Base-by-base conservation (phyloP, 2,113 vertebrate species). In the Verasper variegatus region DNA sequence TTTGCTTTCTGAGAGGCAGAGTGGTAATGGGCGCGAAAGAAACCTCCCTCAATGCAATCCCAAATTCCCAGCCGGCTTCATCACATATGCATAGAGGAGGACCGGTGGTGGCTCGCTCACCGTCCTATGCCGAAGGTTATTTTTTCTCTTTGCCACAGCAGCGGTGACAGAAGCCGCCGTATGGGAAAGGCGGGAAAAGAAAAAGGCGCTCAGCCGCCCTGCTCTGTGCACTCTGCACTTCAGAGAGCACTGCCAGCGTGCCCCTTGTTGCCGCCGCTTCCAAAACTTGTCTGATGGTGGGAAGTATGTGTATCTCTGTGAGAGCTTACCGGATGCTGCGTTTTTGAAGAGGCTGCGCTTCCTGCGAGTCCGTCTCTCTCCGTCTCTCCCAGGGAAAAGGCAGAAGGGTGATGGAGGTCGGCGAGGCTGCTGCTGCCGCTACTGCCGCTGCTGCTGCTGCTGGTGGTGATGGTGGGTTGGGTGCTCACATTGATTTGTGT, bases 401-500 rank as follows among this genome's bases (percentile, higher is more conserved):
- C 71, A 55, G 70, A 54, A 72, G 73, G 86, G 86, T 86, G 91
- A 84, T 80, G 77, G 83, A 86, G 89, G 88, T 88, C 75, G 80
- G 76, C 75, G 78, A 68, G 68, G 78, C 78, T 76, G 52, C 70
- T 0, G 74, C 78, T 76, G 61, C 57, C 31, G 57, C n/a, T 17
- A 61, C 27, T 68, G 65, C 78, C 71, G 51, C 66, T 1, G 71
- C 78, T 15, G 23, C 71, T 62, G 59, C 26, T 15, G 71, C n/a
- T 69, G 70, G 2, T 74, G 76, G 40, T 80, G 86, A 64, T 81
- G 85, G 70, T 76, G 86, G 76, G 79, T 74, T 62, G 73, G 87
- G 76, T 83, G 84, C 80, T 89, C 81, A 76, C 87, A 88, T 88
- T 88, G 90, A 90, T 92, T 89, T 84, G 78, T 92, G 88, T 91